A percentile compares a stretch with the other conserved stretches of the same genome.
These are phyloP conservation scores for Acrocephalus kingi DNA, from an alignment of 2,113 vertebrate species.

Conservation along the genomic window DNA sequence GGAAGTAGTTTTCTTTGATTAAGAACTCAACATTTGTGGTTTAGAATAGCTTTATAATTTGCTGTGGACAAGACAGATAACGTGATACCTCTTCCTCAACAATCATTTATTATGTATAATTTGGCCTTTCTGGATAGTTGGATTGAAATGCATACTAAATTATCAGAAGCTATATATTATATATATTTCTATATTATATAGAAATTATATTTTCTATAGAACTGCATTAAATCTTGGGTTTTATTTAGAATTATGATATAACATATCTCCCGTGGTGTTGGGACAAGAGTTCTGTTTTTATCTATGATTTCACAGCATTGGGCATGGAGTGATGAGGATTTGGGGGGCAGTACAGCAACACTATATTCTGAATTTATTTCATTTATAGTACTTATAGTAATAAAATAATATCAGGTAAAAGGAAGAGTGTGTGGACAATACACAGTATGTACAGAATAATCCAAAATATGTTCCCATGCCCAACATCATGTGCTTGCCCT, in stretches of 20 bases:
- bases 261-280: neutral
- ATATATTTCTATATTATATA: no score
- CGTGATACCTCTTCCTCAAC: neutral
- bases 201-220: neutral
- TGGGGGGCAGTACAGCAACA: neutral
- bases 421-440: neutral
- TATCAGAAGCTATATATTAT: no score
- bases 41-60: conserved; percentile 24
- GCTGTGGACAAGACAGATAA: conserved; percentile 10
- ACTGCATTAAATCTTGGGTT: neutral
- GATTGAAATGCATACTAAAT: neutral
- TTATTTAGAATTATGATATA: neutral
- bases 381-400: neutral
- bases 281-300: neutral
- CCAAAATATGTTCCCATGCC: neutral
- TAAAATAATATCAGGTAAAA: neutral
- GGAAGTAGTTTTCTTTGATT: conserved; percentile 38
- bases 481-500: rapidly evolving
- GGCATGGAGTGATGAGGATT: neutral
- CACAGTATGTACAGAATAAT: neutral
- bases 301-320: neutral
- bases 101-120: conserved; percentile 16
- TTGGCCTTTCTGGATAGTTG: conserved; percentile 5
- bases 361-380: neutral
- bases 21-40: conserved; percentile 27